A percentile compares a stretch with the other conserved stretches of the same genome.
These are phyloP conservation scores for Synanthedon formicaeformis DNA, from an alignment of 2,888 invertebrate genomes.

Conservation along the genomic window DNA sequence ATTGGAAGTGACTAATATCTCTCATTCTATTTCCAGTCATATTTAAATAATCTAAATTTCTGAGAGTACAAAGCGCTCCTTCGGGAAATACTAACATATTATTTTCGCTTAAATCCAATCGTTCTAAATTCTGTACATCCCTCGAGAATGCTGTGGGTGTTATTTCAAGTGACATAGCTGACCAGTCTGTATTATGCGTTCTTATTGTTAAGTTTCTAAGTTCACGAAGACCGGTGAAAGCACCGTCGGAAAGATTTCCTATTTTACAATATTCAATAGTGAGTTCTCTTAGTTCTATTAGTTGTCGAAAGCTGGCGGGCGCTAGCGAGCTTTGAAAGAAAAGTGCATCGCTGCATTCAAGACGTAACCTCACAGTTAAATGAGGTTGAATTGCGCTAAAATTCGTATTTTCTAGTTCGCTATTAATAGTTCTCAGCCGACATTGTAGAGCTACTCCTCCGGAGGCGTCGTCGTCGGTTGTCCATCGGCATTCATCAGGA, in stretches of 20 bases:
- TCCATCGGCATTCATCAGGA: constrained; percentile 86
- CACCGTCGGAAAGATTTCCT: constrained; percentile 82
- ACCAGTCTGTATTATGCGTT: constrained; percentile 88
- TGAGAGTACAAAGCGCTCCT: constrained; percentile 80
- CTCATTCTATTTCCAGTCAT: constrained; percentile 83
- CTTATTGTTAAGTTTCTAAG: constrained; percentile 83
- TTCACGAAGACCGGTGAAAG: constrained; percentile 83
- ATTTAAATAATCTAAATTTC: constrained; percentile 80
- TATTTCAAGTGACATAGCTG: constrained; percentile 82
- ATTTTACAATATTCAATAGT: constrained; percentile 87
- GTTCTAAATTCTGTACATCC: constrained; percentile 78
- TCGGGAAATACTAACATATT: constrained; percentile 85
- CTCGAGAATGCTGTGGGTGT: constrained; percentile 80
- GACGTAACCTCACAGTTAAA: constrained; percentile 79
- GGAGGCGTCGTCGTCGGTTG: constrained; percentile 75
- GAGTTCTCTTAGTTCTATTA: constrained; percentile 81
- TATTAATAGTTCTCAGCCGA: constrained; percentile 81
- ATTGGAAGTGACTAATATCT: constrained; percentile 79
- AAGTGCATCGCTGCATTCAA: constrained; percentile 84
- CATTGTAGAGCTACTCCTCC: constrained; percentile 80
- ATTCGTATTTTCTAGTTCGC: constrained; percentile 84
- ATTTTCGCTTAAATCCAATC: constrained; percentile 82
- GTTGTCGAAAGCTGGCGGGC: constrained; percentile 81
- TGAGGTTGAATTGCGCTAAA: constrained; percentile 87
- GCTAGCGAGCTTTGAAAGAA: constrained; percentile 84